Base-by-base conservation (phyloP, 1,140 invertebrate genomes). In the Platorchestia sp. region DNA sequence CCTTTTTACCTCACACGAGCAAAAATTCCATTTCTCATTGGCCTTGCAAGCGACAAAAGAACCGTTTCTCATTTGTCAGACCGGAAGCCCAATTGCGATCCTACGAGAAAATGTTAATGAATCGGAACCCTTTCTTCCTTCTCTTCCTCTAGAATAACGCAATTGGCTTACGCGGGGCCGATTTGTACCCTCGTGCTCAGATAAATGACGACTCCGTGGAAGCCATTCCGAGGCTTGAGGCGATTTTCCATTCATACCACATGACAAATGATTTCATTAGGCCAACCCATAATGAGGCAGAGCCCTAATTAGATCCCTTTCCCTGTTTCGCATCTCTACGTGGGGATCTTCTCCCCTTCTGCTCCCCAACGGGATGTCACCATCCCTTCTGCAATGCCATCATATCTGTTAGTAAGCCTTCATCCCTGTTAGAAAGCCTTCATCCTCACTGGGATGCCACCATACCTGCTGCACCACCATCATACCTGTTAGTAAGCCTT, bases 251-350 rank as follows among this genome's bases (percentile, higher is more conserved):
- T 44, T 47, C 45, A 47, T 93, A 93, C 91, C 45, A 45, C 22
- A 93, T 93, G 91, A 93, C 45, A 44, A 45, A 93, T 93, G 41
- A 93, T 93, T 93, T 47, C 91, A 93, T 93, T 93, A 93, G 7
- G 45, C 44, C n/a, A 44, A 47, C 43, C 91, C 41, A 93, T 93
- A 44, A 93, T 93, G 41, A 93, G 36, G 14, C 43, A 41, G 41
- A 44, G 36, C 36, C 44, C 43, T 93, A 93, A 93, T 93, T 93
- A 93, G 91, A 93, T 93, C 91, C 45, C 91, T 42, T 89, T 14
- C 41, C 27, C 87, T 89, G 87, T 36, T 75, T 10, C 27, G 59
- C 59, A 75, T 75, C 59, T 27, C 27, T 22, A 75, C 59, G 10
- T 75, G 59, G 59, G 3, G 59, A 10, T 75, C 27, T 27, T 36